These are phyloP conservation scores for Temnothorax curvispinosus DNA, from an alignment of 1,140 invertebrate genomes.

Conservation along the genomic window DNA sequence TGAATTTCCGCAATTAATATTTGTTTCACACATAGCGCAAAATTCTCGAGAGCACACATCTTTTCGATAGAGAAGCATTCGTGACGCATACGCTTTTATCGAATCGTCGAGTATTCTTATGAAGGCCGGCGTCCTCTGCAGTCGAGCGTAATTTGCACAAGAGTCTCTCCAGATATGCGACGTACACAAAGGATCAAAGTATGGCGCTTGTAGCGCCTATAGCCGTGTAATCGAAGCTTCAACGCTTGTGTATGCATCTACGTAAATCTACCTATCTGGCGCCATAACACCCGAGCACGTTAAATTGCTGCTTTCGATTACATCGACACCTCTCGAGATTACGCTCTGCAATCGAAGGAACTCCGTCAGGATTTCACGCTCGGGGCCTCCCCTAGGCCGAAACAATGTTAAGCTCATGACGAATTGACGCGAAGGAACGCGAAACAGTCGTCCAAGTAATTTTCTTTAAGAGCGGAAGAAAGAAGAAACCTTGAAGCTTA, in stretches of 20 bases:
- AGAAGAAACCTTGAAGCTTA: too few species aligned
- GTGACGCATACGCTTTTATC: constrained; percentile 37
- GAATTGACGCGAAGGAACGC: too few species aligned
- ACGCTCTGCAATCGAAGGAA: constrained; percentile 19
- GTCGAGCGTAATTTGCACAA: constrained; percentile 48
- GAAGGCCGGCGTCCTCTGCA: constrained; percentile 2
- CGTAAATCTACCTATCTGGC: constrained; percentile 29
- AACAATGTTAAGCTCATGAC: neutral
- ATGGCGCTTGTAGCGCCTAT: constrained; percentile 47
- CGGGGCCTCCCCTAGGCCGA: neutral
- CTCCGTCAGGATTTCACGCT: constrained; percentile 23
- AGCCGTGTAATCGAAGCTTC: constrained; percentile 59
- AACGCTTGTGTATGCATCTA: constrained; percentile 20
- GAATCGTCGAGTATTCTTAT: constrained; percentile 40
- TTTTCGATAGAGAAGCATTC: constrained; percentile 5
- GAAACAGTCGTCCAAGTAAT: too few species aligned
- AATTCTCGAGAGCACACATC: neutral
- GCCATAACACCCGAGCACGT: constrained; percentile 52
- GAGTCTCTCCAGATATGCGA: constrained; percentile 52
- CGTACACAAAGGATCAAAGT: constrained; percentile 59
- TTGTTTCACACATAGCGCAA: neutral
- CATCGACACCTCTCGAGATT: constrained; percentile 46
- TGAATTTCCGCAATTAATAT: neutral
- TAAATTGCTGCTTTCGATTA: constrained; percentile 61
- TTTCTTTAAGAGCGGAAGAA: too few species aligned